phyloP scores from a whole-genome alignment of 37 sponge, comb jelly and placozoan species.

The Corticium candelabrum region DNA sequence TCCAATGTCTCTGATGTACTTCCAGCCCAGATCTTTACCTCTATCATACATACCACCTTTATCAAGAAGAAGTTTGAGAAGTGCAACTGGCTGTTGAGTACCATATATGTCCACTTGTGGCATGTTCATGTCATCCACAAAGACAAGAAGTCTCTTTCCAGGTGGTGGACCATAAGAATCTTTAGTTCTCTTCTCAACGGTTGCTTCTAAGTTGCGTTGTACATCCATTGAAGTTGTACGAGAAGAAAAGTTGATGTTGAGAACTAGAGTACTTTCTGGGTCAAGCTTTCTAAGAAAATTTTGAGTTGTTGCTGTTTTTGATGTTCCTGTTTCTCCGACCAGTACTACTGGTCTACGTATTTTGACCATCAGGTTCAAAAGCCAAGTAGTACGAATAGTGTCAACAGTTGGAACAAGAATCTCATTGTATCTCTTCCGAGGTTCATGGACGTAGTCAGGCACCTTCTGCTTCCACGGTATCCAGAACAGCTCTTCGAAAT shows the following conservation, averaged over 20 bases:
- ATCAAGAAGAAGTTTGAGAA: slow-evolving; percentile 90
- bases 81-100: slow-evolving; percentile 96
- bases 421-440: slow-evolving; percentile 70
- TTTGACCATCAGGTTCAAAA: slow-evolving; percentile 86
- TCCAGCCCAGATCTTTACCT: slow-evolving; percentile 97
- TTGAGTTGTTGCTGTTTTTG: slow-evolving; percentile 91
- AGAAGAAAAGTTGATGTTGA: slow-evolving; percentile 98
- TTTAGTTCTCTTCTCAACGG: slow-evolving; percentile 95
- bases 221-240: slow-evolving; percentile 97
- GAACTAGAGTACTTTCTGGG: slow-evolving; percentile 60
- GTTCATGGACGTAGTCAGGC: slow-evolving; percentile 81
- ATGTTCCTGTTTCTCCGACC: slow-evolving; percentile 98
- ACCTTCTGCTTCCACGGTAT: slow-evolving; percentile 86
- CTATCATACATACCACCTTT: slow-evolving; percentile 96
- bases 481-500: slow-evolving; percentile 44
- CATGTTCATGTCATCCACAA: slow-evolving; percentile 99
- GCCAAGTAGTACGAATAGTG: slow-evolving; percentile 92
- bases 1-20: slow-evolving; percentile 82
- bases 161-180: slow-evolving; percentile 96
- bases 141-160: slow-evolving; percentile 87
- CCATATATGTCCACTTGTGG: slow-evolving; percentile 96
- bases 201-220: slow-evolving; percentile 92
- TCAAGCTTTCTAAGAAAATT: slow-evolving; percentile 80
- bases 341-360: slow-evolving; percentile 78
- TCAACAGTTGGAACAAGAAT: slow-evolving; percentile 97